Evolutionary conservation across 2,888 invertebrate species (phyloP).

Genomic region (Itoplectis maculator): DNA sequence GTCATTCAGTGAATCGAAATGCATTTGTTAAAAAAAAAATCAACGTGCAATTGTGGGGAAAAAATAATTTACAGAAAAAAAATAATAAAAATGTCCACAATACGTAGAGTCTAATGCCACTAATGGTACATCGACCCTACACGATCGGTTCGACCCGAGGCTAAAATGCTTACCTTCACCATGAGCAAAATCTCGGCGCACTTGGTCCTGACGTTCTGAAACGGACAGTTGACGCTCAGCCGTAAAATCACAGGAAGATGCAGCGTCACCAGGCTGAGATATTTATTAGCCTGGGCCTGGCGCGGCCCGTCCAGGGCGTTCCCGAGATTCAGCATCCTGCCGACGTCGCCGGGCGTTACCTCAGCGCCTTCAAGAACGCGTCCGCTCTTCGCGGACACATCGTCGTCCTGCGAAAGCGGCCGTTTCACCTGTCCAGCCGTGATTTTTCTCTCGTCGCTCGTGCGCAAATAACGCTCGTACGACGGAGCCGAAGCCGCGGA

Average conservation of each 20-base stretch:
- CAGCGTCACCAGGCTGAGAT: conserved; percentile 85
- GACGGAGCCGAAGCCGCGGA: conserved; percentile 2
- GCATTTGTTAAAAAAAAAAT: too few relatives aligned
- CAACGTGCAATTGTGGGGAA: too few relatives aligned
- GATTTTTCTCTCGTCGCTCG: conserved; percentile 79
- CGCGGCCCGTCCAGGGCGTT: conserved; percentile 82
- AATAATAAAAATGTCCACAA: too few relatives aligned
- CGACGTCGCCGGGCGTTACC: conserved; percentile 83
- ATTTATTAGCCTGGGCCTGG: conserved; percentile 85
- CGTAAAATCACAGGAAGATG: conserved; percentile 87
- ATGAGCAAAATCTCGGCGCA: conserved; percentile 86
- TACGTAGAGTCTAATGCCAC: too few relatives aligned
- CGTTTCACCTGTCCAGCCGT: conserved; percentile 81
- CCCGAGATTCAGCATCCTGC: conserved; percentile 83
- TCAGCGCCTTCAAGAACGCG: conserved; percentile 83
- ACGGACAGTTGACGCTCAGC: conserved; percentile 87
- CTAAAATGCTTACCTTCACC: conserved; percentile 85
- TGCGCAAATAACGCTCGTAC: conserved; percentile 75
- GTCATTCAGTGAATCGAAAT: too few relatives aligned
- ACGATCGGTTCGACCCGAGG: background rate
- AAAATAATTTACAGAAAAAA: too few relatives aligned
- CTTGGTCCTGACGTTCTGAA: conserved; percentile 87
- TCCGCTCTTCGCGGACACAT: conserved; percentile 81
- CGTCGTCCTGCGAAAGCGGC: conserved; percentile 81
- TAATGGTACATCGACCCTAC: too few relatives aligned